phyloP scores from a whole-genome alignment of 2,888 invertebrate species.

The Plutella xylostella region DNA sequence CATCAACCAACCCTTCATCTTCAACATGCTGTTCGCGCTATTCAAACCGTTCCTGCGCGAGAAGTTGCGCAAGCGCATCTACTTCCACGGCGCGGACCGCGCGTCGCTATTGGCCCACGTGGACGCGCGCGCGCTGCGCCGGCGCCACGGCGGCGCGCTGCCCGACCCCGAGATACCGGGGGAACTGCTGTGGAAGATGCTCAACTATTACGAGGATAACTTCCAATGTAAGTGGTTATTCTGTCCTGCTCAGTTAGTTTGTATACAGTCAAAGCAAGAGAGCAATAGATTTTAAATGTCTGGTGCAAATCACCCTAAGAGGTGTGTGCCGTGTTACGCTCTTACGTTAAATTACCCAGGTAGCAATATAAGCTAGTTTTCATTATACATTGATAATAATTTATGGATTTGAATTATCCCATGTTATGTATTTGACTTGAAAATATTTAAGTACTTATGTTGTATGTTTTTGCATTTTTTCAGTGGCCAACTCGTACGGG shows the following conservation, averaged over 20 bases:
- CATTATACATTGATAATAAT: too few relatives aligned
- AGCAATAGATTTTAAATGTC: too few relatives aligned
- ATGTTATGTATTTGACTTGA: too few relatives aligned
- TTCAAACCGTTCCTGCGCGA: constrained; percentile 91
- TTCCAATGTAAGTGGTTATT: constrained; percentile 73
- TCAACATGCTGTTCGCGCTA: constrained; percentile 87
- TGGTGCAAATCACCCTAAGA: too few relatives aligned
- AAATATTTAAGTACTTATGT: too few relatives aligned
- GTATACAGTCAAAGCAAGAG: too few relatives aligned
- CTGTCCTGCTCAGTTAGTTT: too few relatives aligned
- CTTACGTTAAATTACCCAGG: too few relatives aligned
- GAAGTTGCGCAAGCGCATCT: constrained; percentile 81
- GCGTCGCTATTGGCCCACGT: constrained; percentile 71
- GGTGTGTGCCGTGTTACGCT: too few relatives aligned
- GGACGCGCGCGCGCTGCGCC: constrained; percentile 69
- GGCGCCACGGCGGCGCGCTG: constrained; percentile 75
- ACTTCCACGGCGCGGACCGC: constrained; percentile 79
- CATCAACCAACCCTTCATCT: constrained; percentile 88
- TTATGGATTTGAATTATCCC: too few relatives aligned
- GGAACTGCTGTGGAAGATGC: constrained; percentile 73
- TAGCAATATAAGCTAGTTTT: too few relatives aligned
- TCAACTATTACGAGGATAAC: constrained; percentile 74
- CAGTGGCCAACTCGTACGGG: constrained; percentile 71
- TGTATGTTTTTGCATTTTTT: constrained; percentile 31
- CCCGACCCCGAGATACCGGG: constrained; percentile 74